phyloP scores from a whole-genome alignment of 2,797 vertebrate species.

The Serranus cabrilla region DNA sequence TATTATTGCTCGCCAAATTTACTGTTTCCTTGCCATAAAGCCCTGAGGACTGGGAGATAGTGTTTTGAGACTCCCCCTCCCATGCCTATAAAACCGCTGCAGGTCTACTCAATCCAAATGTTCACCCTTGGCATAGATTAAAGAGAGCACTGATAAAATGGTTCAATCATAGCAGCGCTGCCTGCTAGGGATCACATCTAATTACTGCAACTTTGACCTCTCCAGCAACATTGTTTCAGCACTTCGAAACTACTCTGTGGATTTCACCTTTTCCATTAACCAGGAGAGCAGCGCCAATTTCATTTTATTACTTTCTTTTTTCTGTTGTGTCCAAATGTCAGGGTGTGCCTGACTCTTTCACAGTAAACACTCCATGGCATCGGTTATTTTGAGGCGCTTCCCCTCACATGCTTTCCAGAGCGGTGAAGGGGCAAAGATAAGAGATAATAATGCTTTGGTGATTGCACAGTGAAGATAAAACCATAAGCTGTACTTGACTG shows the following conservation, averaged over 20 bases:
- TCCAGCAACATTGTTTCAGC: conserved; percentile 38
- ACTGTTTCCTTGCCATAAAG: conserved; percentile 56
- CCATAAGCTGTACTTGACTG: conserved; percentile 31
- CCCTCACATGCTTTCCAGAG: conserved; percentile 60
- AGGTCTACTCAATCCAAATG: conserved; percentile 42
- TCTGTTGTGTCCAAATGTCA: conserved; percentile 79
- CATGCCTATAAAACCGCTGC: conserved; percentile 49
- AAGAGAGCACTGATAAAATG: conserved; percentile 82
- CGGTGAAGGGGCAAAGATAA: conserved; percentile 54
- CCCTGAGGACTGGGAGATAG: conserved; percentile 33
- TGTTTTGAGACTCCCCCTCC: conserved; percentile 23
- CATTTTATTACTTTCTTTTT: conserved; percentile 62
- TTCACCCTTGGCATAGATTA: conserved; percentile 73
- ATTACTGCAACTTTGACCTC: conserved; percentile 81
- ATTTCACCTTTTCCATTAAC: conserved; percentile 73
- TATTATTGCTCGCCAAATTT: conserved; percentile 55
- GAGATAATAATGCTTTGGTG: conserved; percentile 61
- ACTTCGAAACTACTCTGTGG: conserved; percentile 32
- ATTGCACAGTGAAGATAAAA: conserved; percentile 55
- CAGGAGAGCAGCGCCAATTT: conserved; percentile 58
- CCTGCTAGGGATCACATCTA: conserved; percentile 73
- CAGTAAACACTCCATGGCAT: conserved; percentile 56
- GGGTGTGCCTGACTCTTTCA: conserved; percentile 49
- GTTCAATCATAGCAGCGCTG: conserved; percentile 71
- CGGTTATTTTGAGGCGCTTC: conserved; percentile 61